Conservation (phyloP, 2,888 invertebrate genomes). For the Scaptomyza cyrtandrae region DNA sequence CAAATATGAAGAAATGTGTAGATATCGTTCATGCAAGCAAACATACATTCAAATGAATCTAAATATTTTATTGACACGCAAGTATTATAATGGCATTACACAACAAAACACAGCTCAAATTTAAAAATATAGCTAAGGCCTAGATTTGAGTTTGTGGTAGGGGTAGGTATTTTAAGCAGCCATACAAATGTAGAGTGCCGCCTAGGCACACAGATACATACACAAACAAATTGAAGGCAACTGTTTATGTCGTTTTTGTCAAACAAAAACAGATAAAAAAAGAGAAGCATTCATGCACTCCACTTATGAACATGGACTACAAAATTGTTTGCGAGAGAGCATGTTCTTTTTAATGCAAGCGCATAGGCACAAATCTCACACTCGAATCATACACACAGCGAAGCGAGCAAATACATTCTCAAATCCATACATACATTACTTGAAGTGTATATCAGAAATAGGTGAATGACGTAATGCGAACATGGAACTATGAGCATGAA, state of each 20-base stretch:
- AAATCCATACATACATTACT: conserved; percentile 63
- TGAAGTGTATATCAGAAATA: conserved; percentile 81
- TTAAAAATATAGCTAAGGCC: conserved; percentile 49
- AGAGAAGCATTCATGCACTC: conserved; percentile 16
- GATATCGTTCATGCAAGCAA: neutral
- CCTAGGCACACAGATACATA: conserved; percentile 23
- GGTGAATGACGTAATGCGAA: conserved; percentile 79
- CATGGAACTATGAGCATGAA: conserved; percentile 64
- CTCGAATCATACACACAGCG: conserved; percentile 13
- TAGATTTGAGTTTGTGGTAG: conserved; percentile 30
- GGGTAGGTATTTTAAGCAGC: conserved; percentile 55
- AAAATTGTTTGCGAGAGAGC: conserved; percentile 52
- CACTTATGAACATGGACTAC: conserved; percentile 6
- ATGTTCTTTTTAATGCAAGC: conserved; percentile 8
- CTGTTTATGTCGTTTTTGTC: conserved; percentile 61
- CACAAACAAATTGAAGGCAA: conserved; percentile 50
- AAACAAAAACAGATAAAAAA: conserved; percentile 60
- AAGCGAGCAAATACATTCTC: conserved; percentile 3
- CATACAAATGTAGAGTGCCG: conserved; percentile 55
- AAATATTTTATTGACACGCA: conserved; percentile 50
- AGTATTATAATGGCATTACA: conserved; percentile 24
- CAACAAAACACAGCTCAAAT: conserved; percentile 41
- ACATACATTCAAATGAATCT: neutral
- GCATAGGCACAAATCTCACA: conserved; percentile 18
- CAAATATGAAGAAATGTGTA: conserved; percentile 6